Evolutionary conservation across 92 coral and sea anemone genomes (phyloP), one percentile per base, ranked within the genome.

Genomic region (Meandrina meandrites): DNA sequence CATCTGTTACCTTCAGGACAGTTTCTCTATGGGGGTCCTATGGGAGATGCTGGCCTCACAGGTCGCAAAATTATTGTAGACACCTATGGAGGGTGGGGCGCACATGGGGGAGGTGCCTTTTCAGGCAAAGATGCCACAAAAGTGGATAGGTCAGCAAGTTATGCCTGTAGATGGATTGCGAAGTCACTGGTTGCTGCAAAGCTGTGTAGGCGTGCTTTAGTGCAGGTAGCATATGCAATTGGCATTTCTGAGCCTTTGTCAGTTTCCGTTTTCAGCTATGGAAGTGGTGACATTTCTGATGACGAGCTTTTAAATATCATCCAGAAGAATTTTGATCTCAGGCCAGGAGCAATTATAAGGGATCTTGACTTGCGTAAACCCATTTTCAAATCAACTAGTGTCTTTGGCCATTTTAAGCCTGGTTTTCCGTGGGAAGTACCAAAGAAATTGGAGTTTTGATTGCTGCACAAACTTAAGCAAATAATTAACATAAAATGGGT

Each of bases 391-490:
- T 91, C 90, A 27, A 93, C 98, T 7, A 95, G 97, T 84, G 88
- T 88, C 57, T 97, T 91, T 91, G 99, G 99, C 75, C 99, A 97
- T 89, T 97, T 97, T 78, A 97, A 97, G 74, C 95, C 99, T 50
- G 99, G 99, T 2, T 95, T 95, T 78, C 81, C 96, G 28, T 97
- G 99, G 99, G 99, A 97, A 86, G 91, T 88, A 50, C 96, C 98
- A n/a, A 97, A 97, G 68, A 86, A 86, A 79, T 87, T 97, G 22
- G 90, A 90, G 75, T 45, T 97, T 37, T 89, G 80, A 86, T 73
- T 50, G 28, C 37, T n/a, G 45, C 14, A 47, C 15, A 78, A 13
- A 47, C 12, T 19, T 51, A 10, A 27, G 62, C 27, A 16, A 50
- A 54, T 31, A 4, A 15, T 30, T 16, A 18, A 57, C 8, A 30